Evolutionary conservation across 2,113 vertebrate genomes (phyloP).

Genomic region (Rhea americana): DNA sequence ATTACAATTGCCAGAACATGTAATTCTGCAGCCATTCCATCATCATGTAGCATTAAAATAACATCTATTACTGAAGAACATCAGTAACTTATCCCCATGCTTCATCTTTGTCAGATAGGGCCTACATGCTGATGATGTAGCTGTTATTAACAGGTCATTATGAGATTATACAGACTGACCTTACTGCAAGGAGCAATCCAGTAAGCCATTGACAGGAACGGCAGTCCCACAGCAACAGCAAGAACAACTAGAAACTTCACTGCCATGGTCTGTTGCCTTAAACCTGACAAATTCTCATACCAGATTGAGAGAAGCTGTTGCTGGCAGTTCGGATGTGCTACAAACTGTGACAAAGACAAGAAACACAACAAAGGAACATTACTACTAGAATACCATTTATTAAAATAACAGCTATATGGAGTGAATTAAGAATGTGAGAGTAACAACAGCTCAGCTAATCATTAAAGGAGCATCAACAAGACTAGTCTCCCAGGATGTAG

Average conservation of each 20-base stretch:
- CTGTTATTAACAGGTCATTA: not conserved
- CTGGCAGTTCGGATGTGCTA: slow-evolving; percentile 97
- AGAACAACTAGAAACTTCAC: slow-evolving; percentile 92
- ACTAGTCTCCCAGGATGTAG: not conserved
- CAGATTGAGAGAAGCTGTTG: slow-evolving; percentile 96
- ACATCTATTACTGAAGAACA: not conserved
- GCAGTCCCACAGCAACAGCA: slow-evolving; percentile 86
- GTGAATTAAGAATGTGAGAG: not conserved
- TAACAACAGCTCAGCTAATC: not conserved
- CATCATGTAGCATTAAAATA: not conserved
- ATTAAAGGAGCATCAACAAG: not conserved
- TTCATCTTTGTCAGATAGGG: not conserved
- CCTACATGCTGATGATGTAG: not conserved
- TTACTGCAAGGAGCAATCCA: slow-evolving; percentile 96
- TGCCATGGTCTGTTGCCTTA: slow-evolving; percentile 89
- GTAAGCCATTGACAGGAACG: slow-evolving; percentile 87
- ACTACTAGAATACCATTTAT: not conserved
- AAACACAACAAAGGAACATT: not conserved
- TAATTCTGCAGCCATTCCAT: not conserved
- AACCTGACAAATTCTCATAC: slow-evolving; percentile 92
- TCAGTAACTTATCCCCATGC: not conserved
- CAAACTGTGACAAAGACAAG: slow-evolving; percentile 80
- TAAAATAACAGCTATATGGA: not conserved
- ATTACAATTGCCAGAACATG: not conserved
- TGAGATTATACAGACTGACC: slow-evolving; percentile 74